A percentile compares a stretch with the other conserved stretches of the same genome.
Conservation (phyloP, 2,888 invertebrate species). For the Heliconius hortense region DNA sequence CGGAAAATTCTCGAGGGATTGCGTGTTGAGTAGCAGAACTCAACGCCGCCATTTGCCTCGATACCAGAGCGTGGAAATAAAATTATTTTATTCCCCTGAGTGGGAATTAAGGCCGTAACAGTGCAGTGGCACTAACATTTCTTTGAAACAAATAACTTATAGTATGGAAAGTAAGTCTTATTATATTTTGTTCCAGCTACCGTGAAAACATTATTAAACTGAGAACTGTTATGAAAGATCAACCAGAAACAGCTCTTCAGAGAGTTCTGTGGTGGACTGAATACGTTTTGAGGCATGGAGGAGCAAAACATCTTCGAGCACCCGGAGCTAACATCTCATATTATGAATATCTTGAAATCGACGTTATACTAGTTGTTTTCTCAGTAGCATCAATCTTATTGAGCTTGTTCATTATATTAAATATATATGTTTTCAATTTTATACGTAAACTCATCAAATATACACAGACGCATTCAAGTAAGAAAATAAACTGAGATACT, state of each 20-base stretch:
- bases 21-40: too few species aligned
- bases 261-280: constrained; percentile 75
- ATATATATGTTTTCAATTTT: background rate
- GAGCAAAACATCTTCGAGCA: constrained; percentile 59
- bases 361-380: constrained; percentile 18
- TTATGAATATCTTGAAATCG: constrained; percentile 24
- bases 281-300: constrained; percentile 60
- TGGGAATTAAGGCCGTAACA: too few species aligned
- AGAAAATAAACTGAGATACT: constrained; percentile 9
- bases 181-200: constrained; percentile 44
- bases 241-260: constrained; percentile 60
- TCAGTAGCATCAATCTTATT: background rate
- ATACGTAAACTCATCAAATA: background rate
- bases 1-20: too few species aligned
- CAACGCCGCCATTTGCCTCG: too few species aligned
- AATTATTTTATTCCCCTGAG: too few species aligned
- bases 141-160: too few species aligned
- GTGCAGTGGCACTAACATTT: too few species aligned
- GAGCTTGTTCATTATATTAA: background rate
- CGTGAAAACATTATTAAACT: constrained; percentile 50
- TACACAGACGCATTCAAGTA: constrained; percentile 6
- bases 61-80: too few species aligned
- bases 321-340: constrained; percentile 55
- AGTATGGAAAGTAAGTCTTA: too few species aligned
- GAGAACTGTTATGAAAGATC: constrained; percentile 55